A percentile compares a stretch with the other conserved stretches of the same genome.
phyloP scores from a whole-genome alignment of 1,140 invertebrate genomes.

The Lysiphlebus fabarum region DNA sequence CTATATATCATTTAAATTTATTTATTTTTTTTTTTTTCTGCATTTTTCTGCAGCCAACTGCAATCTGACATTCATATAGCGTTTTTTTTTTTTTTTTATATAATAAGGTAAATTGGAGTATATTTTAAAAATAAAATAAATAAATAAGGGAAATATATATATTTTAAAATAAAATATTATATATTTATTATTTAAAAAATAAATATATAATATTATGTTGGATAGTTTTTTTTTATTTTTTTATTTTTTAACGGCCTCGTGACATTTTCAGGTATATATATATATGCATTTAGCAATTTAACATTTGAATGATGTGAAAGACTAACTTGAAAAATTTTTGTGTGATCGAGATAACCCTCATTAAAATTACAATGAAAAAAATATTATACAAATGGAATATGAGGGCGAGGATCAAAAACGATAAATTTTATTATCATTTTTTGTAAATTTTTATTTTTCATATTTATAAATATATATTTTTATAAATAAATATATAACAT shows the following conservation, averaged over 20 bases:
- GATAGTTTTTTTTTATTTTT: no score
- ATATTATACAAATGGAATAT: not conserved
- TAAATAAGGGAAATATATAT: not conserved
- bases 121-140: not conserved
- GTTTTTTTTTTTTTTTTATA: not conserved
- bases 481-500: no score
- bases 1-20: not conserved
- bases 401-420: no score
- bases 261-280: no score
- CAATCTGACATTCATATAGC: no score
- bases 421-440: no score
- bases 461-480: no score
- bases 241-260: no score
- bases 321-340: not conserved
- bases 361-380: conserved; percentile 16
- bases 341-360: conserved; percentile 10
- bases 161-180: not conserved
- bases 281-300: not conserved
- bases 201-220: no score
- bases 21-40: not conserved
- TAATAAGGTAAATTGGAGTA: conserved; percentile 1
- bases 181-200: no score
- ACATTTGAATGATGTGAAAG: conserved; percentile 13
- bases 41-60: conserved; percentile 2
- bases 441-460: no score